These are phyloP conservation scores for Campoplex nolae DNA, from an alignment of 2,888 invertebrate species.

Conservation along the genomic window DNA sequence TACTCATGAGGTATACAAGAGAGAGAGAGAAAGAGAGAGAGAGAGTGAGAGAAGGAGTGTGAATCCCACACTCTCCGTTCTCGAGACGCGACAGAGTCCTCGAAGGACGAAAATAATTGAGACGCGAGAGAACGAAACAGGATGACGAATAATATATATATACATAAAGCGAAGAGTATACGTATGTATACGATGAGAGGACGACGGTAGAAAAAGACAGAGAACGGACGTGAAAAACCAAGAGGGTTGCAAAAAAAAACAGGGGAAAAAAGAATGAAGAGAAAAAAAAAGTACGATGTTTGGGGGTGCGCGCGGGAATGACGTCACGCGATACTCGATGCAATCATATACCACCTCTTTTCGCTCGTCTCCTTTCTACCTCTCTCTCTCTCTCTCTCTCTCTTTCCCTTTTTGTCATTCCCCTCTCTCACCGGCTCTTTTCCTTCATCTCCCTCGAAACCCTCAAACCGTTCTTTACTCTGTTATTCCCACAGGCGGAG, in stretches of 20 bases:
- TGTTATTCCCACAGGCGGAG: conserved; percentile 76
- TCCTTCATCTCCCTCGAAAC: conserved; percentile 71
- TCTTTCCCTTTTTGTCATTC: conserved; percentile 37
- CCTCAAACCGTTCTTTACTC: conserved; percentile 70
- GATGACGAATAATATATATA: conserved; percentile 31
- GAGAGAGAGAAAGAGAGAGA: neutral
- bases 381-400: conserved; percentile 49
- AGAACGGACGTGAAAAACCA: conserved; percentile 46
- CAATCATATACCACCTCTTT: conserved; percentile 58
- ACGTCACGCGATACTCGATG: conserved; percentile 68
- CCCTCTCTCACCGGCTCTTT: conserved; percentile 52
- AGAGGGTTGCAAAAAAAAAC: conserved; percentile 56
- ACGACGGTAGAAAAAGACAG: conserved; percentile 44
- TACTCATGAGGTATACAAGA: neutral
- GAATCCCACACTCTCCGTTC: conserved; percentile 70
- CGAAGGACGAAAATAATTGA: conserved; percentile 80
- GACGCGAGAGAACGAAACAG: conserved; percentile 68
- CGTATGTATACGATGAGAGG: conserved; percentile 17
- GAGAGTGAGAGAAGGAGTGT: conserved; percentile 42
- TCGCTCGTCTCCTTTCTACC: conserved; percentile 28
- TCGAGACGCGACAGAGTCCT: conserved; percentile 64
- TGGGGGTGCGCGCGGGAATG: conserved; percentile 65
- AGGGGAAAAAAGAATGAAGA: conserved; percentile 33
- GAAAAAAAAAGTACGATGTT: conserved; percentile 61
- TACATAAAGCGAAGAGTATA: neutral